A percentile compares a stretch with the other conserved stretches of the same genome.
Evolutionary conservation across 2,888 invertebrate species (phyloP).

Genomic region (Notodonta dromedarius): DNA sequence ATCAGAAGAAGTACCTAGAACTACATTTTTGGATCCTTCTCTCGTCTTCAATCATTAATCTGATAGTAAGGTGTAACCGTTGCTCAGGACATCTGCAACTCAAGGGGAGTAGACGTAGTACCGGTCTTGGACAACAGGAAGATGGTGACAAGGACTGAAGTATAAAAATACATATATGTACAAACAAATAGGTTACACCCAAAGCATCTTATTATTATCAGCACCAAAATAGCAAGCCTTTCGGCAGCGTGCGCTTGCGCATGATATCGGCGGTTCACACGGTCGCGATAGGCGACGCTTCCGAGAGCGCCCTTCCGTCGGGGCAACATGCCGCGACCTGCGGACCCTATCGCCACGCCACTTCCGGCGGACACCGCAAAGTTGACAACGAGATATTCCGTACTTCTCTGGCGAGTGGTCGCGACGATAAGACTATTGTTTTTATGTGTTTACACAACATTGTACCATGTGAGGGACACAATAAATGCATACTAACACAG

Average conservation of each 20-base stretch:
- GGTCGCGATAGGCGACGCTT: constrained; percentile 63
- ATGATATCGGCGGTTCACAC: constrained; percentile 65
- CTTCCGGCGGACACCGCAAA: constrained; percentile 78
- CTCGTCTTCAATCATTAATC: neutral
- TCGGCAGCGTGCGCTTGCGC: constrained; percentile 28
- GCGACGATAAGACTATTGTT: constrained; percentile 5
- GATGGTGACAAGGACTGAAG: neutral
- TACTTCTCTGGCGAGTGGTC: neutral
- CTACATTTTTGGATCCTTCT: no score
- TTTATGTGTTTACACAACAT: neutral
- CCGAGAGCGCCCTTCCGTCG: constrained; percentile 63
- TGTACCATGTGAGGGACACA: neutral
- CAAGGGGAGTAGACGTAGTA: no score
- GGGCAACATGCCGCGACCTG: constrained; percentile 69
- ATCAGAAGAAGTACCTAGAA: neutral
- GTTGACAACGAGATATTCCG: constrained; percentile 20
- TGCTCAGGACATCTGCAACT: no score
- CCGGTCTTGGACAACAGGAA: neutral
- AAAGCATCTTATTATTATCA: constrained; percentile 12
- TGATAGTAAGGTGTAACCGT: no score
- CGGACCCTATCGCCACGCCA: constrained; percentile 62
- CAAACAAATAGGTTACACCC: neutral
- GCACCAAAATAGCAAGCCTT: constrained; percentile 28
- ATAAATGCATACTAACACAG: neutral
- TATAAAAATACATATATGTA: no score